phyloP scores from a whole-genome alignment of 2,113 vertebrate species.

The Paralichthys olivaceus region DNA sequence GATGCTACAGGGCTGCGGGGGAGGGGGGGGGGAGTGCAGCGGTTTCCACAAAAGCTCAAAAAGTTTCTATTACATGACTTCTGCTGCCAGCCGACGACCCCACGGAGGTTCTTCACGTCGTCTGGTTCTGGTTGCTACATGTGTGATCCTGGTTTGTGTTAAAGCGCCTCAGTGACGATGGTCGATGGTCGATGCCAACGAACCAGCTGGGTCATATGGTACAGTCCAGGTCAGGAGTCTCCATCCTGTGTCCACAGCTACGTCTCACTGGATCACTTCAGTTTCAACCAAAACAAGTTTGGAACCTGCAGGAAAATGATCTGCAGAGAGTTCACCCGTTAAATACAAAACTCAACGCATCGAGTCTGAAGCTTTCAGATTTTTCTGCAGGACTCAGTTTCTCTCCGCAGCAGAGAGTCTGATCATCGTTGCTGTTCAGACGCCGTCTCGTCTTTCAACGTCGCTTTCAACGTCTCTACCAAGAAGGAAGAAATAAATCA shows the following conservation, averaged over 20 bases:
- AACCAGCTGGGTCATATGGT: not conserved
- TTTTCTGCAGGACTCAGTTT: not conserved
- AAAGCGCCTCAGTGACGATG: not conserved
- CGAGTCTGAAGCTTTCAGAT: not conserved
- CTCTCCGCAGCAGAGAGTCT: too few species aligned
- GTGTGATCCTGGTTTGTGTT: not conserved
- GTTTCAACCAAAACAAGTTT: not conserved
- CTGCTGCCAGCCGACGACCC: not conserved
- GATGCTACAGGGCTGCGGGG: slow-evolving; percentile 14
- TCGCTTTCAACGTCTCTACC: too few species aligned
- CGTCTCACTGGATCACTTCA: not conserved
- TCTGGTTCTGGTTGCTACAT: slow-evolving; percentile 21
- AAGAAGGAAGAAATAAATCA: too few species aligned
- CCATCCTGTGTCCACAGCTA: not conserved
- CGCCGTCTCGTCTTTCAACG: too few species aligned
- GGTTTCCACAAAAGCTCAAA: not conserved
- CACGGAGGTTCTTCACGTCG: not conserved
- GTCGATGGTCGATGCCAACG: too few species aligned
- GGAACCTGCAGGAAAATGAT: slow-evolving; percentile 10
- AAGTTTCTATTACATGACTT: not conserved
- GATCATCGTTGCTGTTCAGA: too few species aligned
- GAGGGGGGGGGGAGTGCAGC: not conserved
- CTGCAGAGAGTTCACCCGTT: not conserved
- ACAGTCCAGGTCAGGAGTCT: not conserved
- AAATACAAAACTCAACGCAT: not conserved